Evolutionary conservation across 2,888 invertebrate genomes (phyloP), one percentile per base, ranked within the genome.

Genomic region (Oscheius onirici): DNA sequence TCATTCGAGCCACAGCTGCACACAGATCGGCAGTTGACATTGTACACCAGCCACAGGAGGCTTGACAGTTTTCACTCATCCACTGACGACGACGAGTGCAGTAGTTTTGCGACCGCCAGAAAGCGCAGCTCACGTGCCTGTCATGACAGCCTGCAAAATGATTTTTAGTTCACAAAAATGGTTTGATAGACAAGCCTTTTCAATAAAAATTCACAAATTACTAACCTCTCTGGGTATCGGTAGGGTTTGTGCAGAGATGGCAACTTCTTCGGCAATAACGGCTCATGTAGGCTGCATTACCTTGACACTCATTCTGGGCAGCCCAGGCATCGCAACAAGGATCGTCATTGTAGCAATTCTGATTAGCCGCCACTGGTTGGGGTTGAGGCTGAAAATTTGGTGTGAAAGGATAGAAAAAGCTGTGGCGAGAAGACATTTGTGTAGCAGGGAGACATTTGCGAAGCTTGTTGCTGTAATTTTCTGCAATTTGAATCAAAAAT

Each of bases 291-390:
- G 80, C 76, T 0, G 74, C 66, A 66, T 86, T 86, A 13, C 75
- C 73, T 24, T 73, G 61, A 67, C 86, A 86, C 65, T 86, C 86
- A 43, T 49, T 49, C 46, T 72, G 73, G 24, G 79, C 63, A 5
- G 84, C 76, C 86, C 86, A 86, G 8, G 83, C 80, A 22, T 77
- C 73, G 67, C 86, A 86, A 76, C 86, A 86, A 11, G 86, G 86
- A 75, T 86, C 85, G 65, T 84, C 84, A 74, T 86, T 86, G 76
- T 81, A 84, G 76, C 86, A 86, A 52, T 80, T 82, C 20, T 61
- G 34, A n/a, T 20, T 52, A 13, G 55, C 40, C 6, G 58, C 61
- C 22, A n/a, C 24, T 17, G 10, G 28, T n/a, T 8, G 34, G n/a
- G 65, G 74, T 52, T 54, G 52, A 11, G 70, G 67, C 54, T 67